Conservation (phyloP, 2,888 invertebrate genomes). For the Cacoxenus indagator region DNA sequence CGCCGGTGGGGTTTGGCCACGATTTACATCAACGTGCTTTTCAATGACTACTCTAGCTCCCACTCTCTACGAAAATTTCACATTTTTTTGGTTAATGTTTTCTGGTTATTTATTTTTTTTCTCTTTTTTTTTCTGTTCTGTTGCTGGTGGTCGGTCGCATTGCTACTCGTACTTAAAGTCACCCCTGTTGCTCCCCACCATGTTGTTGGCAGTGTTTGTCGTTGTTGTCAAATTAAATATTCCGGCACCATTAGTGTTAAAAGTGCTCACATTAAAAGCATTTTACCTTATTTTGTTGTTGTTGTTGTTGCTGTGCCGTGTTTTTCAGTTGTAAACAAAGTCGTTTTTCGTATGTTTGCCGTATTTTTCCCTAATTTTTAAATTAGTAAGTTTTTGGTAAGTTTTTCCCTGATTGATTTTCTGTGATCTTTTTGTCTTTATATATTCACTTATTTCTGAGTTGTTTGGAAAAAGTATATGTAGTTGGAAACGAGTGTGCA, state of each 20-base stretch:
- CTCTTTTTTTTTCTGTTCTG: neutral
- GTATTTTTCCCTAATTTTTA: too few species aligned
- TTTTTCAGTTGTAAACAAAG: neutral
- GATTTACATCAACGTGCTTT: too few species aligned
- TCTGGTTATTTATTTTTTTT: neutral
- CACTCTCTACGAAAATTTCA: neutral
- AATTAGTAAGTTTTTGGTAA: too few species aligned
- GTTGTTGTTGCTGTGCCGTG: conserved; percentile 20
- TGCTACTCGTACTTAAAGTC: too few species aligned
- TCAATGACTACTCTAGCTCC: neutral
- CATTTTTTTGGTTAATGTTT: neutral
- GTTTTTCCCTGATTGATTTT: too few species aligned
- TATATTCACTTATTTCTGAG: too few species aligned
- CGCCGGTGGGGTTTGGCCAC: too few species aligned
- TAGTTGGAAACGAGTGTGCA: too few species aligned
- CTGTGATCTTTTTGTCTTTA: too few species aligned
- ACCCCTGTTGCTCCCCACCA: conserved; percentile 1
- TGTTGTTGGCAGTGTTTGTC: conserved; percentile 16
- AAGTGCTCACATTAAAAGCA: conserved; percentile 66
- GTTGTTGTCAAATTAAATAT: conserved; percentile 62
- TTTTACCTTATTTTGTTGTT: conserved; percentile 55
- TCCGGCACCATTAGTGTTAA: conserved; percentile 70
- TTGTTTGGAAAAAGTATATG: too few species aligned
- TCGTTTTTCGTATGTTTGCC: neutral
- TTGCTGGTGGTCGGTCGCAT: conserved; percentile 12